Evolutionary conservation across 2,113 vertebrate species (phyloP), one percentile per base, ranked within the genome.

Genomic region (Festucalex cinctus): DNA sequence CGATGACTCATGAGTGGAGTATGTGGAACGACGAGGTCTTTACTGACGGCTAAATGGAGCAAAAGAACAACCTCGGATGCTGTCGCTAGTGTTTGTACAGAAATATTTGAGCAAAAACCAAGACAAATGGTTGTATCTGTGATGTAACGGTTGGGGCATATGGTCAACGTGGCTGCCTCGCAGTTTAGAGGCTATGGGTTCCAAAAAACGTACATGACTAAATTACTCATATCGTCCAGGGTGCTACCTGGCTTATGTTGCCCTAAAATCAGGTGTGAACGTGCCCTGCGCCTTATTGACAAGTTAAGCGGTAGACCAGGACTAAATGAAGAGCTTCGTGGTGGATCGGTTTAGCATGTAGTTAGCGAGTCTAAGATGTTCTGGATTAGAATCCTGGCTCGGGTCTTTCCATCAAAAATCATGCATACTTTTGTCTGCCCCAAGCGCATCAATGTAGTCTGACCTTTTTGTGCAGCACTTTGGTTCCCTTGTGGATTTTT

Each of bases 1-100:
- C 22, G n/a, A 62, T 87, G 79, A 83, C 68, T 85, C 74, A 83
- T 8, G 4, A 43, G 35, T 22, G 5, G 28, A 49, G 61, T 57
- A 70, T 73, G 65, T 36, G 13, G 39, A 62, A 16, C 22, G 60
- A 39, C 39, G 39, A 14, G 39, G 13, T 24, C 39, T 26, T 43
- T 16, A 14, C 58, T 61, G 12, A 62, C 22, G 13, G 14, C 54
- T 57, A 57, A 57, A 32, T 1, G 26, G 28, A 54, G 22, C 51
- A 54, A 54, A 19, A 19, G 26, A 57, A 57, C 16, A 17, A 32
- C 8, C 54, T 16, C 10, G 54, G 1, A 14, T 10, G 53, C 24
- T 56, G 53, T 28, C 24, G 22, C 26, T 2, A 2, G 22, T 32
- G 54, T 32, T 32, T 57, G 54, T 16, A 24, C 26, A 9, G 26